phyloP scores from a whole-genome alignment of 2,888 invertebrate species.

The Ectemnius continuus region DNA sequence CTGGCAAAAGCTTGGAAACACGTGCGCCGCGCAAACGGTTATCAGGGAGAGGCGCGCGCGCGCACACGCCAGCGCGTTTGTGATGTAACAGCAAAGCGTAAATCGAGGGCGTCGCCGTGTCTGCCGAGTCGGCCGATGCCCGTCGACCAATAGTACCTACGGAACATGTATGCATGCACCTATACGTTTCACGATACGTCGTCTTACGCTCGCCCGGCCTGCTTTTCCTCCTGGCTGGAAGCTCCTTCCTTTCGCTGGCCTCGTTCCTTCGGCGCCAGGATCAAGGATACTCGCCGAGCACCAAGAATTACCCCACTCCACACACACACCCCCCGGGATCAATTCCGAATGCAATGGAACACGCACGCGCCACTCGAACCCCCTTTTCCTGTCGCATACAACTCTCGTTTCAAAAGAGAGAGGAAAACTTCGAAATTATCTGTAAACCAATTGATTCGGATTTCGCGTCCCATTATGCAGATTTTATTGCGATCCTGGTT shows the following conservation, averaged over 20 bases:
- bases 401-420: too few species aligned
- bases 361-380: too few species aligned
- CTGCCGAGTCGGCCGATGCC: slow-evolving; percentile 59
- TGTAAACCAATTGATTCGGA: too few species aligned
- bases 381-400: too few species aligned
- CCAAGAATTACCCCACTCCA: slow-evolving; percentile 23
- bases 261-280: slow-evolving; percentile 44
- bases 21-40: background rate
- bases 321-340: slow-evolving; percentile 8
- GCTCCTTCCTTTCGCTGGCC: slow-evolving; percentile 46
- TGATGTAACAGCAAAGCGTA: slow-evolving; percentile 41
- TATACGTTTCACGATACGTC: background rate
- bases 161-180: background rate
- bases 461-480: too few species aligned
- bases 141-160: slow-evolving; percentile 33
- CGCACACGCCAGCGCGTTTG: too few species aligned
- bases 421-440: too few species aligned
- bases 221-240: slow-evolving; percentile 15
- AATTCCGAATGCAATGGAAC: background rate
- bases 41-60: slow-evolving; percentile 14
- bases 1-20: too few species aligned
- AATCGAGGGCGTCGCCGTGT: slow-evolving; percentile 64
- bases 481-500: too few species aligned
- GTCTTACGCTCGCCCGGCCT: slow-evolving; percentile 11
- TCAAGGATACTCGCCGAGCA: slow-evolving; percentile 47